Evolutionary conservation across 2,113 vertebrate species (phyloP).

Genomic region (Rhynchomys soricoides): DNA sequence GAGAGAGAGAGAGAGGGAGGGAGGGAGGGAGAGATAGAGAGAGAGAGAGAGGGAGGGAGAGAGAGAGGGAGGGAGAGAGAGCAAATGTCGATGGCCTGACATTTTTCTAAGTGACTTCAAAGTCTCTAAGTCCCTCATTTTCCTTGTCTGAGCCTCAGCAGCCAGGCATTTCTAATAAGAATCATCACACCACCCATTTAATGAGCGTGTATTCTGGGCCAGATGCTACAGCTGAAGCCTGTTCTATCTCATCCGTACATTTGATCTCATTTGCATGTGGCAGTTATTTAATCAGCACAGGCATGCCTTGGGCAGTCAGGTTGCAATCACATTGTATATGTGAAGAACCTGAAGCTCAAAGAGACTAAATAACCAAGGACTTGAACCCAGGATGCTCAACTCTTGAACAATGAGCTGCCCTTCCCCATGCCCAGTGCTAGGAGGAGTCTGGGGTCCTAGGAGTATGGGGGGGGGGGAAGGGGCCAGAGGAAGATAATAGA

Average conservation of each 20-base stretch:
- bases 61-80: neutral
- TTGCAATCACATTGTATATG: neutral
- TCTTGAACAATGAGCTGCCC: neutral
- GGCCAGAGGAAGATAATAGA: neutral
- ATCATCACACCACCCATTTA: neutral
- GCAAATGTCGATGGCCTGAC: neutral
- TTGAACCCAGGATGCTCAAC: neutral
- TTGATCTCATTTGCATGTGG: neutral
- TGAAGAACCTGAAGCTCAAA: neutral
- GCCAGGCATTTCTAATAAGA: neutral
- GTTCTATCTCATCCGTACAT: neutral
- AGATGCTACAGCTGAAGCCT: neutral
- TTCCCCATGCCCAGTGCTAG: neutral
- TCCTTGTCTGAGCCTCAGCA: neutral
- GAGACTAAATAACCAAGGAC: neutral
- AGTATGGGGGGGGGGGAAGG: fast-evolving
- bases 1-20: neutral
- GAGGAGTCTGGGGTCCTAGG: neutral
- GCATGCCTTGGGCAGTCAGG: neutral
- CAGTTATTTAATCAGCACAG: neutral
- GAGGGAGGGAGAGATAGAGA: too few relatives aligned
- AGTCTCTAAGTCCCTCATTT: neutral
- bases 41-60: too few relatives aligned
- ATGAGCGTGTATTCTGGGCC: neutral
- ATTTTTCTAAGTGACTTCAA: neutral